A percentile compares a stretch with the other conserved stretches of the same genome.
Evolutionary conservation across 2,888 invertebrate species (phyloP).

Genomic region (Polyommatus iphigenia): DNA sequence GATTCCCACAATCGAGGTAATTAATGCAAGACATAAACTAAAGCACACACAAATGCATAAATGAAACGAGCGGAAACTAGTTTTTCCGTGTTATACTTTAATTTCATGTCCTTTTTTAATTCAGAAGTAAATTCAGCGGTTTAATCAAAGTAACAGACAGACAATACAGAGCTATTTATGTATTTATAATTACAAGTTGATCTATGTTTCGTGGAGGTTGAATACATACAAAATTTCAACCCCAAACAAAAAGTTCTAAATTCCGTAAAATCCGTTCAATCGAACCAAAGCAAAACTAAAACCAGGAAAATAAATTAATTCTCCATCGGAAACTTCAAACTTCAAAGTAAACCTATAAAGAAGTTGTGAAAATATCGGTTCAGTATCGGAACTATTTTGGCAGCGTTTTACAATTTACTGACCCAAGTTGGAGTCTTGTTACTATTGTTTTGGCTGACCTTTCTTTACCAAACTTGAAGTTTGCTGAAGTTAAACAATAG

Average conservation of each 20-base stretch:
- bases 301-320: slow-evolving; percentile 15
- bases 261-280: background rate
- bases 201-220: too few species aligned
- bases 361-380: slow-evolving; percentile 26
- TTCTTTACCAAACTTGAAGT: slow-evolving; percentile 1
- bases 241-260: background rate
- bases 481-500: background rate
- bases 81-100: too few species aligned
- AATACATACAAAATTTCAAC: too few species aligned
- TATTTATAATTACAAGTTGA: too few species aligned
- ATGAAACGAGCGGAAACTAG: too few species aligned
- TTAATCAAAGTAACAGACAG: too few species aligned
- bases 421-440: background rate
- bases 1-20: too few species aligned
- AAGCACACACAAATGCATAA: too few species aligned
- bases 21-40: too few species aligned
- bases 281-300: slow-evolving; percentile 3
- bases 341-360: slow-evolving; percentile 25
- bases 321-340: background rate
- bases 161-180: too few species aligned
- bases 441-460: slow-evolving; percentile 23
- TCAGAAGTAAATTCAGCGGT: too few species aligned
- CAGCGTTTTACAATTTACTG: slow-evolving; percentile 25
- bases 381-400: slow-evolving; percentile 27
- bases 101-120: too few species aligned